phyloP scores from a whole-genome alignment of 2,888 invertebrate genomes.

The Baccha elongata region DNA sequence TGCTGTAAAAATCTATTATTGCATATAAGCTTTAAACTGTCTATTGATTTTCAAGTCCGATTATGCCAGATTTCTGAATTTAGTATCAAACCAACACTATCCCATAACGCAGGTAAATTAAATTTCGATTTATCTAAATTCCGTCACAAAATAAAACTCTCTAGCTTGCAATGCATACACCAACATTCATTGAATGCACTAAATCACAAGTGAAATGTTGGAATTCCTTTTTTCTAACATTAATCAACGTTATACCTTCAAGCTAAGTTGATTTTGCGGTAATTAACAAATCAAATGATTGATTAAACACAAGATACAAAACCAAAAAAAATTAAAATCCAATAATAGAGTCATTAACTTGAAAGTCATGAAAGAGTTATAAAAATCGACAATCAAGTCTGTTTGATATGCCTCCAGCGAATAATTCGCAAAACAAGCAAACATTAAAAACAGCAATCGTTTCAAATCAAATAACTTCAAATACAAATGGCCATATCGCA shows the following conservation, averaged over 20 bases:
- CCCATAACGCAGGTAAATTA: neutral
- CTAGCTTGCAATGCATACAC: neutral
- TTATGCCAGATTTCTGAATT: neutral
- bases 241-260: neutral
- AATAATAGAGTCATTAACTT: conserved; percentile 24
- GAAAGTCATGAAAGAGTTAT: neutral
- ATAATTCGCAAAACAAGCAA: conserved; percentile 1
- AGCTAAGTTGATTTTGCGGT: conserved; percentile 18
- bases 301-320: conserved; percentile 18
- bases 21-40: too few relatives aligned
- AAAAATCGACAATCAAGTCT: conserved; percentile 4
- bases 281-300: conserved; percentile 34
- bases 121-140: neutral
- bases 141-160: too few relatives aligned
- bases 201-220: conserved; percentile 13
- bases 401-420: neutral
- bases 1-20: too few relatives aligned
- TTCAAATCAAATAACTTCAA: conserved; percentile 4
- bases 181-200: neutral
- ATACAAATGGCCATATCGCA: conserved; percentile 1
- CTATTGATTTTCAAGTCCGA: neutral
- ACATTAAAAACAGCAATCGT: neutral
- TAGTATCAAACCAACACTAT: neutral
- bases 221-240: conserved; percentile 9
- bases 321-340: neutral